A percentile compares a stretch with the other conserved stretches of the same genome.
These are phyloP conservation scores for Austrofundulus limnaeus DNA, from an alignment of 2,113 vertebrate genomes.

Conservation along the genomic window DNA sequence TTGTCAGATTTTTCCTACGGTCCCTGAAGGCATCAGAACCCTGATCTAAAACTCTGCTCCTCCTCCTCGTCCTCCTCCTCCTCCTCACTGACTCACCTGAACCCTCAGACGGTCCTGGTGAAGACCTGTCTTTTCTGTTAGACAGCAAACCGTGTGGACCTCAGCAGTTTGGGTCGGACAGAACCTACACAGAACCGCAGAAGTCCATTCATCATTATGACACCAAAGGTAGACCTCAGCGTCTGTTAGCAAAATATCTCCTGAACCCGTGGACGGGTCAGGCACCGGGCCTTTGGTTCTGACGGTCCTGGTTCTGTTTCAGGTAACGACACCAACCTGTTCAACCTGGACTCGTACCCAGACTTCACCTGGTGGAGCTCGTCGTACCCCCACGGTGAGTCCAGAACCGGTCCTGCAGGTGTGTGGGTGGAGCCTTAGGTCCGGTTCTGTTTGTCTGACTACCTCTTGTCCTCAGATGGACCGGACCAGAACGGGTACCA, in stretches of 20 bases:
- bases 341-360: conserved; percentile 76
- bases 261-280: no score
- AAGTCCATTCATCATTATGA: conserved; percentile 60
- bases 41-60: no score
- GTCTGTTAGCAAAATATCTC: no score
- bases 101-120: conserved; percentile 79
- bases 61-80: neutral
- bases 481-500: conserved; percentile 69
- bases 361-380: conserved; percentile 78
- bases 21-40: neutral
- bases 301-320: neutral
- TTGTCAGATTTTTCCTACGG: neutral
- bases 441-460: neutral
- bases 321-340: conserved; percentile 66
- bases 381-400: conserved; percentile 74
- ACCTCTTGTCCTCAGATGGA: conserved; percentile 39
- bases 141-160: conserved; percentile 73
- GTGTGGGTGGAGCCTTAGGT: no score
- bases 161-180: conserved; percentile 64
- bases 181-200: conserved; percentile 54
- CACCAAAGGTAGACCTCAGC: conserved; percentile 76
- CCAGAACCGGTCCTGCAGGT: neutral
- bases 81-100: conserved; percentile 21
- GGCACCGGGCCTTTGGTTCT: neutral
- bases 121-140: conserved; percentile 84